Conservation (phyloP, 2,888 invertebrate genomes). For the Villa cingulata region DNA sequence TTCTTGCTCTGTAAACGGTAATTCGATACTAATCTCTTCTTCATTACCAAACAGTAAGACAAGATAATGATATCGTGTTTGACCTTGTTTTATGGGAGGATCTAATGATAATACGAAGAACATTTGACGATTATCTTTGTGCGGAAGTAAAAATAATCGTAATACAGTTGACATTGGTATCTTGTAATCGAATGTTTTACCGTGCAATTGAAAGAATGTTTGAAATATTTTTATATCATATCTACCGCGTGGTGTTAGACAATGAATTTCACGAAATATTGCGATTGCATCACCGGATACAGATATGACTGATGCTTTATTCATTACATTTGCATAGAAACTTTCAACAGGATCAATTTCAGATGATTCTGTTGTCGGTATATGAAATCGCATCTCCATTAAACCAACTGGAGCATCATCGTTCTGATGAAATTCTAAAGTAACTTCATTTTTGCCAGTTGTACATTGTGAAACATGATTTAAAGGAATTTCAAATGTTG, state of each 20-base stretch:
- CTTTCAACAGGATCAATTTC: slow-evolving; percentile 89
- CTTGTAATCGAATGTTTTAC: slow-evolving; percentile 99
- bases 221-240: slow-evolving; percentile 89
- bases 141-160: slow-evolving; percentile 85
- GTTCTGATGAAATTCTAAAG: slow-evolving; percentile 96
- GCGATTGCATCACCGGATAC: slow-evolving; percentile 97
- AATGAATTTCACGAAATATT: slow-evolving; percentile 91
- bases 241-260: slow-evolving; percentile 87
- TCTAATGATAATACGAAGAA: slow-evolving; percentile 96
- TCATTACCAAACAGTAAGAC: slow-evolving; percentile 90
- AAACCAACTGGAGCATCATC: slow-evolving; percentile 95
- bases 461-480: slow-evolving; percentile 92
- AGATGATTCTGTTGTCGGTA: slow-evolving; percentile 78
- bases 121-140: slow-evolving; percentile 95
- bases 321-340: slow-evolving; percentile 94
- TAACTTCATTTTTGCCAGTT: slow-evolving; percentile 95
- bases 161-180: slow-evolving; percentile 95
- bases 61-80: slow-evolving; percentile 93
- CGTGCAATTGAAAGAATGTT: slow-evolving; percentile 81
- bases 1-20: slow-evolving; percentile 85
- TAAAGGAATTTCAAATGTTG: slow-evolving; percentile 92
- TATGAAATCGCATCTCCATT: slow-evolving; percentile 96
- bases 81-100: slow-evolving; percentile 98
- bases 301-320: slow-evolving; percentile 93
- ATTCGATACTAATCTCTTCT: slow-evolving; percentile 80